Evolutionary conservation across 2,113 vertebrate genomes (phyloP).

Genomic region (Strix aluco): DNA sequence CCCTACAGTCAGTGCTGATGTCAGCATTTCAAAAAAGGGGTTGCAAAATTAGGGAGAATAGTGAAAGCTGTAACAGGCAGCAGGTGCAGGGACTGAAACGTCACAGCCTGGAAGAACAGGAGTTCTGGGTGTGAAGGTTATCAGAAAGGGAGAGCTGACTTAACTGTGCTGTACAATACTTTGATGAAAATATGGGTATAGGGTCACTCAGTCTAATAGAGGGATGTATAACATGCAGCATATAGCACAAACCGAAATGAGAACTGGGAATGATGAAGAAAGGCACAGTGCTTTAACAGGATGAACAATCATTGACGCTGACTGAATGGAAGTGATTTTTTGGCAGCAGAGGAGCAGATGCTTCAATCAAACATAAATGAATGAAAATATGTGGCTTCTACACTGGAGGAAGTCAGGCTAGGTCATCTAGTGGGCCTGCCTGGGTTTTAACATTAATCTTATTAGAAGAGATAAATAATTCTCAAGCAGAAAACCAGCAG

Average conservation of each 20-base stretch:
- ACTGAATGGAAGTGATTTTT: neutral
- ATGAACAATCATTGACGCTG: neutral
- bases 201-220: accelerated
- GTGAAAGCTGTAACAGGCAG: neutral
- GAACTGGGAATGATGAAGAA: neutral
- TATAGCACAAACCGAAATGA: neutral
- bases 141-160: neutral
- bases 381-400: neutral
- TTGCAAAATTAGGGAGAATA: neutral
- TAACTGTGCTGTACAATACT: neutral
- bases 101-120: neutral
- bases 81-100: neutral
- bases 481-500: neutral
- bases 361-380: neutral
- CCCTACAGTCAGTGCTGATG: neutral
- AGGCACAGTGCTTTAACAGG: neutral
- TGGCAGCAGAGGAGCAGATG: neutral
- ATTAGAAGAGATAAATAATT: neutral
- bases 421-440: neutral
- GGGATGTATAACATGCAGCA: accelerated
- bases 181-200: accelerated
- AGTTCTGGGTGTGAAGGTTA: neutral
- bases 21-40: neutral
- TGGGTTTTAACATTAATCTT: neutral
- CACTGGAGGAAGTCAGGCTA: neutral